Evolutionary conservation across 2,888 invertebrate species (phyloP).

Genomic region (Clanis bilineata): DNA sequence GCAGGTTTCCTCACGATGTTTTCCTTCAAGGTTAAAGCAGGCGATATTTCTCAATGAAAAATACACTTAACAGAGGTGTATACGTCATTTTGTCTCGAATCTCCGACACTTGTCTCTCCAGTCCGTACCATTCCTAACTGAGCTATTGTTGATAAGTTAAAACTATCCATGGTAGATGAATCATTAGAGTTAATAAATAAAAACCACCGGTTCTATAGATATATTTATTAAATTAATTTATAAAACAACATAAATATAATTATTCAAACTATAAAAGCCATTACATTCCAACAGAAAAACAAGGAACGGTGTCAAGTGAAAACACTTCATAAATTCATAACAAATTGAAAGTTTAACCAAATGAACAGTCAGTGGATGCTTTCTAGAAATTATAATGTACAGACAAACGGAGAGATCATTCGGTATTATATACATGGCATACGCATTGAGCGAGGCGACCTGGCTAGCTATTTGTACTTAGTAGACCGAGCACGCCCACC

Average conservation of each 20-base stretch:
- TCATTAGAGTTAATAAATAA: too few relatives aligned
- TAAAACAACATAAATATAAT: background rate
- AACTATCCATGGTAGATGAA: too few relatives aligned
- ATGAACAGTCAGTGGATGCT: slow-evolving; percentile 65
- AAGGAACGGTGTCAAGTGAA: slow-evolving; percentile 51
- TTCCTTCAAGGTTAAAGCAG: too few relatives aligned
- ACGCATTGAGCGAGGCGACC: slow-evolving; percentile 47
- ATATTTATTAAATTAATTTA: too few relatives aligned
- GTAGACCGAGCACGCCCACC: slow-evolving; percentile 64
- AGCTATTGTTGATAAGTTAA: too few relatives aligned
- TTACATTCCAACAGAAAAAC: slow-evolving; percentile 23
- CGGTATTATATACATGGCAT: slow-evolving; percentile 30
- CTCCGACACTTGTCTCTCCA: too few relatives aligned
- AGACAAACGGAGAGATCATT: slow-evolving; percentile 45
- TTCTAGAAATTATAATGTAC: slow-evolving; percentile 70
- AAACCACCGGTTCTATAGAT: too few relatives aligned
- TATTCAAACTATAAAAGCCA: slow-evolving; percentile 2
- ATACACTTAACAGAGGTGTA: too few relatives aligned
- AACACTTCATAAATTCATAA: slow-evolving; percentile 67
- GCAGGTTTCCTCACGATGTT: too few relatives aligned
- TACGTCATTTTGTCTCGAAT: too few relatives aligned
- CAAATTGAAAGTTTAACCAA: slow-evolving; percentile 76
- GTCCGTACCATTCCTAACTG: too few relatives aligned
- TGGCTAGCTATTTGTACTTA: slow-evolving; percentile 58
- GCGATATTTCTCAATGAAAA: too few relatives aligned